Base-by-base conservation (phyloP, 2,888 invertebrate genomes). In the Blera fallax region DNA sequence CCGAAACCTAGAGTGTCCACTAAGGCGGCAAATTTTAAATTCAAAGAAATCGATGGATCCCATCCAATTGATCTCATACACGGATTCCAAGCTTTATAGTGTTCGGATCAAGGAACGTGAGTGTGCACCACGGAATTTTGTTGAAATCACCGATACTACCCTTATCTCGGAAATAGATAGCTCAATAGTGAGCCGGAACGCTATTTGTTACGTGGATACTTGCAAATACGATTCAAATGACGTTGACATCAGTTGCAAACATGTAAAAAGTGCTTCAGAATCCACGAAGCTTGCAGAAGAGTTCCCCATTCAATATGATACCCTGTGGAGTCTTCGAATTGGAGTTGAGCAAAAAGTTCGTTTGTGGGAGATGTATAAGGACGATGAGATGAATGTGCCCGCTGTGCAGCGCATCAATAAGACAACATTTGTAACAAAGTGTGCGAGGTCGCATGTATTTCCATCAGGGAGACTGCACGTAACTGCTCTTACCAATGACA, bases 111-210 rank as follows among this genome's bases (percentile, higher is more conserved):
- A 95, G 60, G 96, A 96, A 87, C 94, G 94, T 87, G 95, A 95
- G 0, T 94, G 95, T 0, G 95, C 96, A 82, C 94, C 95, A 70
- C 92, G 96, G 45, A 96, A 95, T 24, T 96, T 97, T 91, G 96
- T 96, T 1, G 95, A 95, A 85, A 89, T 92, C 91, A 88, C 93
- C 90, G 88, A 92, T 90, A 87, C 92, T 80, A 89, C 91, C 2
- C 87, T 92, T 29, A 90, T 91, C 8, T 90, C 91, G 87, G 91
- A 92, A 65, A 87, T 87, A 0, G 91, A 92, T 58, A 91, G 92
- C 0, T 90, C 91, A 1, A 89, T 90, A 50, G 89, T 91, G 4
- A 90, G 90, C 45, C 88, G 90, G 48, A 89, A 90, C 56, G 90
- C 90, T 1, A 80, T 88, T 14, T 91, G 91, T 45, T 89, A 88